These are phyloP conservation scores for Argya squamiceps DNA, from an alignment of 2,797 vertebrate genomes.

Conservation along the genomic window DNA sequence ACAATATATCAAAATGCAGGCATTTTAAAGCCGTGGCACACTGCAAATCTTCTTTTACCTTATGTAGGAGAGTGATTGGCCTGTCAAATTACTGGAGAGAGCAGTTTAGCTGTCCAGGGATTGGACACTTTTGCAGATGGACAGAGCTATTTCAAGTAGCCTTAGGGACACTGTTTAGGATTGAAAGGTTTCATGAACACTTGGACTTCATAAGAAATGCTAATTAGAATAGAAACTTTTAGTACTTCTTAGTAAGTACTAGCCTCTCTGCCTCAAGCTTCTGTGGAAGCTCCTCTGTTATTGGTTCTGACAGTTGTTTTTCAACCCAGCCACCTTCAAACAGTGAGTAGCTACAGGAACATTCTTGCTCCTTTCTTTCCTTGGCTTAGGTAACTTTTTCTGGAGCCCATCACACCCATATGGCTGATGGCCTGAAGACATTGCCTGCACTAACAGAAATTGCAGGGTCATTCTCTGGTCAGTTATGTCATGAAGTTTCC, in stretches of 20 bases:
- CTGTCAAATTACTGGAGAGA: background rate
- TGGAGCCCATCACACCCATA: background rate
- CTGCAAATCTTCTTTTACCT: background rate
- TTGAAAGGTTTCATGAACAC: background rate
- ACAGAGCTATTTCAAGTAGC: background rate
- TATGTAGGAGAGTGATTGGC: background rate
- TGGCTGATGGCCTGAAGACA: background rate
- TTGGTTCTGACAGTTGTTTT: background rate
- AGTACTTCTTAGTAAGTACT: background rate
- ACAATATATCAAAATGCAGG: background rate
- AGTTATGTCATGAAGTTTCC: background rate
- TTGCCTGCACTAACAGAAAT: background rate
- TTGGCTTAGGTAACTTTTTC: background rate
- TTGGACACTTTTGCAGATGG: background rate
- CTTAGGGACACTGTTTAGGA: background rate
- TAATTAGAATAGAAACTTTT: background rate
- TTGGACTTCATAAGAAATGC: background rate
- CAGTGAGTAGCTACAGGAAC: background rate
- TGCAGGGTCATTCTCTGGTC: fast-evolving
- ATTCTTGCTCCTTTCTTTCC: background rate
- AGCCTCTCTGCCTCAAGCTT: background rate
- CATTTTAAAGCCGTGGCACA: background rate
- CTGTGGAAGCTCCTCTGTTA: background rate
- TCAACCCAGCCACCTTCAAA: background rate
- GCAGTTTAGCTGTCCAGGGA: background rate